A percentile compares a stretch with the other conserved stretches of the same genome.
Conservation (phyloP, 2,888 invertebrate species). For the Syrista parreyssii region DNA sequence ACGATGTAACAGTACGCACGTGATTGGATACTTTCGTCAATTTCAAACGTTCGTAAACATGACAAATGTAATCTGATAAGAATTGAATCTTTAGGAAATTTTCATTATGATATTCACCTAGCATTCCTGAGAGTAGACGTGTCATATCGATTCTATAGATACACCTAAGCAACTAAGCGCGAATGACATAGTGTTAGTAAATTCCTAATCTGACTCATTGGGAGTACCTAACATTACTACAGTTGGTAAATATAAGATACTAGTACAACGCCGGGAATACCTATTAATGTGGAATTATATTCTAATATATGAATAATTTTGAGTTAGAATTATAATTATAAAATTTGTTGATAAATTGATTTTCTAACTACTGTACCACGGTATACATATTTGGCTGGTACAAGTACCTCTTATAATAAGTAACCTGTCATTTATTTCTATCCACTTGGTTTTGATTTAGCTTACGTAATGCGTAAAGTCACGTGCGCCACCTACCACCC, state of each 20-base stretch:
- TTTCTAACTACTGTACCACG: not conserved
- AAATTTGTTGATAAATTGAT: not conserved
- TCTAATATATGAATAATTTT: not conserved
- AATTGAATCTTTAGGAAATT: not conserved
- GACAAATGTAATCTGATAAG: not conserved
- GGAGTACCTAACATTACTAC: slow-evolving; percentile 21
- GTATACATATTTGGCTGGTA: not conserved
- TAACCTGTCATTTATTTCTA: not conserved
- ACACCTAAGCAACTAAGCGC: slow-evolving; percentile 20
- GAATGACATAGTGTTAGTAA: slow-evolving; percentile 33
- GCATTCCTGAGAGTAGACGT: slow-evolving; percentile 45
- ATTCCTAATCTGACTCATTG: slow-evolving; percentile 54
- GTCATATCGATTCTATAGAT: slow-evolving; percentile 50
- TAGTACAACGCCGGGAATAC: not conserved
- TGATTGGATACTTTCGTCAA: not conserved
- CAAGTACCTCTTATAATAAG: not conserved
- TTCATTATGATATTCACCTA: slow-evolving; percentile 25
- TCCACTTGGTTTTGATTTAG: not conserved
- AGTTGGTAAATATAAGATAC: not conserved
- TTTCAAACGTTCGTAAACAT: not conserved
- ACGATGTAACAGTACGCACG: not conserved
- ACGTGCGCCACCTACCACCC: not conserved
- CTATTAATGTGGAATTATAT: not conserved
- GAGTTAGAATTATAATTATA: not conserved
- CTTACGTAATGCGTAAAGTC: not conserved